Evolutionary conservation across 2,888 invertebrate species (phyloP), one percentile per base, ranked within the genome.

Genomic region (Luperina nickerlii): DNA sequence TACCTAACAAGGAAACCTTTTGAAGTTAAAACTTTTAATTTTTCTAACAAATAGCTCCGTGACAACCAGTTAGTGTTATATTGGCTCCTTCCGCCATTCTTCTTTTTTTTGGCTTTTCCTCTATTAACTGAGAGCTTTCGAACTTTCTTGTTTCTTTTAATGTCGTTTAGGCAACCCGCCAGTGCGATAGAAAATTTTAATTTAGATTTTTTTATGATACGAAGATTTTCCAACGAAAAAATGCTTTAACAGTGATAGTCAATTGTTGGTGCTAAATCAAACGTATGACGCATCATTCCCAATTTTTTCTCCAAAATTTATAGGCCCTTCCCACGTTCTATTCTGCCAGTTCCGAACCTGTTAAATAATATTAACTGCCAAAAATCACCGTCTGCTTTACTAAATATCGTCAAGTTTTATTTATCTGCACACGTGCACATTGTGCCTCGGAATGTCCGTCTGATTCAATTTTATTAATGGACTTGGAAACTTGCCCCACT

Each of bases 401-500:
- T 86, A 88, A 45, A 90, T 87, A 88, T 88, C 87, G 80, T 83
- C 82, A 76, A 87, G 90, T 91, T 94, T 94, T 95, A 95, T 95
- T 95, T 96, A 96, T 95, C 91, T 90, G 91, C 92, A 91, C 95
- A 95, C 95, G 96, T 96, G 96, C 94, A 93, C 94, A 95, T 95
- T 95, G 95, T 96, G 95, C 94, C 92, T 90, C 92, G 96, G 96
- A 96, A 97, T 96, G 96, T 95, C 95, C 93, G 95, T 94, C 95
- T 96, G 97, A 96, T 96, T 97, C 97, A 96, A 96, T 96, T 95
- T 97, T 97, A 97, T 96, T 96, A 97, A 97, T 96, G 97, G 97
- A 96, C 93, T 96, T 97, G 97, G 97, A 96, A 95, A 95, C 93
- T 96, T 97, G 96, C 97, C 97, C 97, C 92, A 95, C 94, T 96